phyloP scores from a whole-genome alignment of 2,797 vertebrate genomes.

The Mormyrops boulengeri region DNA sequence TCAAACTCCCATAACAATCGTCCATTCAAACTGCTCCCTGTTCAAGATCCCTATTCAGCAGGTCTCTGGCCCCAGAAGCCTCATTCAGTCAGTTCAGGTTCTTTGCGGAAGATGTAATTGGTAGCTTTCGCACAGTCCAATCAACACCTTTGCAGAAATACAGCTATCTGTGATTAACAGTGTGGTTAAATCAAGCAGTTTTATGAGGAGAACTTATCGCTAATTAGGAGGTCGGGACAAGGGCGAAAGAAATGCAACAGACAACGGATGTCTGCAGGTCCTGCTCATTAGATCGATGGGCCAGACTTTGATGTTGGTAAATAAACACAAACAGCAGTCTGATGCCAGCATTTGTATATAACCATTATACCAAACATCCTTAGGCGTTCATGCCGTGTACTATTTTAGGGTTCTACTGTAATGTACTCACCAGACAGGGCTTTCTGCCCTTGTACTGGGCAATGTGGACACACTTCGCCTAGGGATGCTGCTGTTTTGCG shows the following conservation, averaged over 20 bases:
- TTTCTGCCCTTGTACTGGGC: background rate
- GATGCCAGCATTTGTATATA: constrained; percentile 17
- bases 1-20: background rate
- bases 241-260: constrained; percentile 15
- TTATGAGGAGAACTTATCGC: constrained; percentile 17
- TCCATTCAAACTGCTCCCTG: background rate
- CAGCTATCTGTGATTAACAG: constrained; percentile 27
- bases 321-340: constrained; percentile 25
- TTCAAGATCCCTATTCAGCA: background rate
- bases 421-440: background rate
- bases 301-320: constrained; percentile 33
- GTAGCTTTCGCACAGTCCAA: constrained; percentile 15
- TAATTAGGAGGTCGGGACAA: constrained; percentile 17
- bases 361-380: constrained; percentile 25
- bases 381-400: constrained; percentile 17
- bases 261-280: constrained; percentile 24
- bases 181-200: constrained; percentile 9
- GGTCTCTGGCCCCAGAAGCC: background rate
- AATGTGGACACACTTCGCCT: background rate
- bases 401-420: constrained; percentile 3
- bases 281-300: constrained; percentile 35
- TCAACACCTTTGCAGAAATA: constrained; percentile 26
- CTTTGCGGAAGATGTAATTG: background rate
- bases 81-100: background rate
- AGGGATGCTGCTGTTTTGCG: background rate